Conservation (phyloP, 2,797 vertebrate genomes). For the Heliangelus exortis region DNA sequence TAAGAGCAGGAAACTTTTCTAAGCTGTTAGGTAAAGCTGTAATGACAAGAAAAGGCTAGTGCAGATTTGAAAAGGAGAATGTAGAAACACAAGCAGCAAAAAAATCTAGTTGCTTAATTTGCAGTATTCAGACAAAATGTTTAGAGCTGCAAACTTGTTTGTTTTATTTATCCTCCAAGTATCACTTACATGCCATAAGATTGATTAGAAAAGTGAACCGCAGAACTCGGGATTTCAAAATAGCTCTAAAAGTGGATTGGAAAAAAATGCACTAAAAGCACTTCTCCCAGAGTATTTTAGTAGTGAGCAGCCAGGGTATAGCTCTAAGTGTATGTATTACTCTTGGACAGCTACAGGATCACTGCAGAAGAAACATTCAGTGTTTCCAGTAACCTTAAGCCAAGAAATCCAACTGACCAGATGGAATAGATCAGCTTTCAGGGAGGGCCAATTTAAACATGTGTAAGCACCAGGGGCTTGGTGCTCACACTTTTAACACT, state of each 20-base stretch:
- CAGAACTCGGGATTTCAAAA: background rate
- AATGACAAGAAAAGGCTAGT: background rate
- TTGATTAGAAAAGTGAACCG: background rate
- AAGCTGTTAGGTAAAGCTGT: background rate
- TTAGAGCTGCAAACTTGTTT: background rate
- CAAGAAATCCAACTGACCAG: constrained; percentile 57
- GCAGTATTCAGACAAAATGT: background rate
- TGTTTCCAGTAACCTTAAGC: constrained; percentile 58
- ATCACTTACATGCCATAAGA: background rate
- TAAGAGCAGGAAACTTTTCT: background rate
- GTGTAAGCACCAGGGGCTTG: constrained; percentile 33
- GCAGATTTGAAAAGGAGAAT: background rate
- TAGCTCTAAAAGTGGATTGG: background rate
- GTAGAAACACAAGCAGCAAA: background rate
- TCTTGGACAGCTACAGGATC: constrained; percentile 47
- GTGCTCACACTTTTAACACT: constrained; percentile 46
- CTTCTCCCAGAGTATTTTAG: background rate
- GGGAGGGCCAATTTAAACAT: constrained; percentile 58
- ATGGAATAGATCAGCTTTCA: constrained; percentile 61
- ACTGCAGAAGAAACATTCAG: constrained; percentile 47
- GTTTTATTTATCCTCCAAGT: background rate
- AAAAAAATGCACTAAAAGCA: background rate
- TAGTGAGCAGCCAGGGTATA: background rate
- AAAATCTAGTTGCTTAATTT: background rate
- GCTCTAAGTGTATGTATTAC: background rate